Conservation (phyloP, 2,113 vertebrate species). For the Cichladusa arquata region DNA sequence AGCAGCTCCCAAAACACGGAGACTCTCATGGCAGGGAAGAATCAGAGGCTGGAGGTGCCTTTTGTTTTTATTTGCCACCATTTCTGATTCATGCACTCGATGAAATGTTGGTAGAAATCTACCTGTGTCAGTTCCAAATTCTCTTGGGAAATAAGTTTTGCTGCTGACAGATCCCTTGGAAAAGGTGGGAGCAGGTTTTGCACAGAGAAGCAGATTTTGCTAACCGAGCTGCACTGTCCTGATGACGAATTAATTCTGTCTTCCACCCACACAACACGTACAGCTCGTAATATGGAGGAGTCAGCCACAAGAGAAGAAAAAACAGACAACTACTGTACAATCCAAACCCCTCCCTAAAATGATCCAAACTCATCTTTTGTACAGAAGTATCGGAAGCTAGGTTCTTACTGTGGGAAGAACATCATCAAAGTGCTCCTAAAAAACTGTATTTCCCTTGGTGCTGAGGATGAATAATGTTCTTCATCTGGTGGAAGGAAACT, state of each 20-base stretch:
- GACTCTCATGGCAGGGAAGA: neutral
- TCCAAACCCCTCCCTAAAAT: neutral
- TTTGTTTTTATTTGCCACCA: neutral
- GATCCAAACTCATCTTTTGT: neutral
- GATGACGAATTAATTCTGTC: slow-evolving; percentile 57
- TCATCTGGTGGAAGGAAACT: neutral
- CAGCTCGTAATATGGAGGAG: slow-evolving; percentile 3
- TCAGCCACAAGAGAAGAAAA: neutral
- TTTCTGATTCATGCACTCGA: neutral
- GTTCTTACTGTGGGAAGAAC: neutral
- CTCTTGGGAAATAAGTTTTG: slow-evolving; percentile 8
- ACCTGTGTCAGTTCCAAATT: neutral
- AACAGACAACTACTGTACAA: neutral
- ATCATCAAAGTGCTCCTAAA: neutral
- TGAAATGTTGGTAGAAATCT: neutral
- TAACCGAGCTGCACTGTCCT: neutral
- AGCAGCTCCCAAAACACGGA: neutral
- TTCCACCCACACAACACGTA: slow-evolving; percentile 52
- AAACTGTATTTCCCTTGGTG: neutral
- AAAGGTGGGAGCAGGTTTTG: slow-evolving; percentile 38
- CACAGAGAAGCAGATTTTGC: slow-evolving; percentile 39
- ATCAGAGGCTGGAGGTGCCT: neutral
- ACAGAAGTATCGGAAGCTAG: neutral
- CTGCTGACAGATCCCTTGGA: slow-evolving; percentile 8
- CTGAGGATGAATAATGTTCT: neutral